phyloP scores from a whole-genome alignment of 2,797 vertebrate genomes.

The Caiman crocodilus region DNA sequence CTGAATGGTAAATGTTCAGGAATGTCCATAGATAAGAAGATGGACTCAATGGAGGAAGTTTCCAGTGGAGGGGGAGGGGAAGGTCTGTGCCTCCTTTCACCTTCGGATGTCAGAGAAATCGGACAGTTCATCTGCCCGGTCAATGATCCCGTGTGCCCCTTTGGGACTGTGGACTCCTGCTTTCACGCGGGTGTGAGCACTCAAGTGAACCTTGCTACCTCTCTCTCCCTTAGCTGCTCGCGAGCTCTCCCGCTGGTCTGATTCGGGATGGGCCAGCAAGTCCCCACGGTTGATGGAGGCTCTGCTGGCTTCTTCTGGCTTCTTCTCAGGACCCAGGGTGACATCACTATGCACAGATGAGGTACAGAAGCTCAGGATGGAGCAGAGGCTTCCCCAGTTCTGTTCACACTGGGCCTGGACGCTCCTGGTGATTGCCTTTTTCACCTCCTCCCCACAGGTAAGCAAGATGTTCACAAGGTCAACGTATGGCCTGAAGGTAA shows the following conservation, averaged over 20 bases:
- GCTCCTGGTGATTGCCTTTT: constrained; percentile 92
- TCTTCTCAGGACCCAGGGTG: constrained; percentile 62
- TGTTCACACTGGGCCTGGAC: constrained; percentile 95
- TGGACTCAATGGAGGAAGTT: constrained; percentile 76
- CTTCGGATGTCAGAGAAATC: constrained; percentile 93
- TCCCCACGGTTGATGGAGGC: constrained; percentile 71
- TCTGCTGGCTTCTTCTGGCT: constrained; percentile 62
- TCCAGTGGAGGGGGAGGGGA: constrained; percentile 55
- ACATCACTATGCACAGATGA: constrained; percentile 72
- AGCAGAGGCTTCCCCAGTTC: constrained; percentile 97
- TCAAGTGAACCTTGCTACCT: constrained; percentile 84
- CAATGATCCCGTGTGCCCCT: constrained; percentile 84
- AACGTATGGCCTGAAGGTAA: constrained; percentile 89
- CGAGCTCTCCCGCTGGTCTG: constrained; percentile 77
- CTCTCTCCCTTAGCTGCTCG: constrained; percentile 88
- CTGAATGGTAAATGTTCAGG: constrained; percentile 94
- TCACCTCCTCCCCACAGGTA: constrained; percentile 95
- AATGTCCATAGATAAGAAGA: constrained; percentile 91
- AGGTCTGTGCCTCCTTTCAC: constrained; percentile 84
- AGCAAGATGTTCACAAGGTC: constrained; percentile 97
- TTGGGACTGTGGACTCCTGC: constrained; percentile 82
- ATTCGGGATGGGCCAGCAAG: constrained; percentile 77
- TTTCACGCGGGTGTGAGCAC: constrained; percentile 80
- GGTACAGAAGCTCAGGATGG: constrained; percentile 95
- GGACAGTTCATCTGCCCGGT: constrained; percentile 87